phyloP scores from a whole-genome alignment of 2,113 vertebrate species.

The Takifugu bimaculatus region DNA sequence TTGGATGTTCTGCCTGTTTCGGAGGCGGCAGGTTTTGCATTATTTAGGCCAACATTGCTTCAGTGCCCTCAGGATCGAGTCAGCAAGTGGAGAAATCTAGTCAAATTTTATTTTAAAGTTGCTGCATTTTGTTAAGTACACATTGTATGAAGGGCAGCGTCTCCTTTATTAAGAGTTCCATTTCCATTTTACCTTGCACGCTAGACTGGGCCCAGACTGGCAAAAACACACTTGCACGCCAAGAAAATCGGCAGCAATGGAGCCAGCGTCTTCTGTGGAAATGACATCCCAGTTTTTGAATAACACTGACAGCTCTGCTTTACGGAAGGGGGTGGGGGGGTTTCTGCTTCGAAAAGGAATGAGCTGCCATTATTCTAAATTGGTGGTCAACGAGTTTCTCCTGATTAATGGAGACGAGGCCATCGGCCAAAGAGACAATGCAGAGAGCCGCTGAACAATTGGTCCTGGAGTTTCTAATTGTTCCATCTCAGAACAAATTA shows the following conservation, averaged over 20 bases:
- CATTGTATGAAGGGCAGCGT: too few relatives aligned
- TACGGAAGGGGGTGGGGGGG: conserved; percentile 12
- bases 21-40: conserved; percentile 2
- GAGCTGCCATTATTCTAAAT: conserved; percentile 46
- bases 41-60: conserved; percentile 5
- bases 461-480: conserved; percentile 26
- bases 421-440: conserved; percentile 13
- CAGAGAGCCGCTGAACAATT: conserved; percentile 11
- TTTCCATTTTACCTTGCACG: too few relatives aligned
- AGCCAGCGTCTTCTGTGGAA: neutral
- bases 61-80: conserved; percentile 7
- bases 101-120: neutral
- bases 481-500: neutral
- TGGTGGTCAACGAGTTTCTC: conserved; percentile 29
- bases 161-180: too few relatives aligned
- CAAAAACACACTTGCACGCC: neutral
- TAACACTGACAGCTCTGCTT: conserved; percentile 21
- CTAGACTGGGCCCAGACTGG: neutral
- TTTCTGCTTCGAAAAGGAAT: conserved; percentile 30
- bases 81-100: neutral
- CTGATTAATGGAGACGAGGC: conserved; percentile 31
- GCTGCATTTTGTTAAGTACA: neutral
- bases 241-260: neutral
- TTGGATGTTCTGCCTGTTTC: neutral
- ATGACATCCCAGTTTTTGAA: conserved; percentile 11